These are phyloP conservation scores for Toxotes jaculatrix DNA, from an alignment of 2,113 vertebrate genomes.

Conservation along the genomic window DNA sequence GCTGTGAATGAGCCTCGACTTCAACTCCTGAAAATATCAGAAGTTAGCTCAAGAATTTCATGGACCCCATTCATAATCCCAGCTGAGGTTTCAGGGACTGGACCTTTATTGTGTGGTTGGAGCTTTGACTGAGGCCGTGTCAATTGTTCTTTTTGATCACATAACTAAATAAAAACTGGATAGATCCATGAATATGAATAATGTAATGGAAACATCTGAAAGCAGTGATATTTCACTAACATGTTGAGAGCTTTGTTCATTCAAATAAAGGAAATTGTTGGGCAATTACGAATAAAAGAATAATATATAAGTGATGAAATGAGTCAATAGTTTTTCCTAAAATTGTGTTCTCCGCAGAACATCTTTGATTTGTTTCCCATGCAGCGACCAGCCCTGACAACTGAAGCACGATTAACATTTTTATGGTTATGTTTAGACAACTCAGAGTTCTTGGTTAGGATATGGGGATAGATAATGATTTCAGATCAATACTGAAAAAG, in stretches of 20 bases:
- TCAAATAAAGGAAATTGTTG: constrained; percentile 29
- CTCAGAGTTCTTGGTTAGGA: constrained; percentile 8
- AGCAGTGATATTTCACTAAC: constrained; percentile 30
- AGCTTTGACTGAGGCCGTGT: constrained; percentile 35
- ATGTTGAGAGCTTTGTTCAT: constrained; percentile 35
- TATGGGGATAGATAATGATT: constrained; percentile 33
- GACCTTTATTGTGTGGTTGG: constrained; percentile 31
- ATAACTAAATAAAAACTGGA: constrained; percentile 37
- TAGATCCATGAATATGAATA: constrained; percentile 44
- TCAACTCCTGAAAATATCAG: constrained; percentile 57
- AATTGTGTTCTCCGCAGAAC: not conserved
- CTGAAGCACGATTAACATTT: constrained; percentile 20
- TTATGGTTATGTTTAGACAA: constrained; percentile 13
- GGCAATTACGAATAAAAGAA: constrained; percentile 39
- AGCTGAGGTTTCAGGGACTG: constrained; percentile 42
- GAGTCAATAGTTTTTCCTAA: constrained; percentile 3
- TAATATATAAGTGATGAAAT: constrained; percentile 31
- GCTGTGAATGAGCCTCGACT: constrained; percentile 55
- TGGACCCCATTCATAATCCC: constrained; percentile 28
- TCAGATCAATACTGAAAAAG: constrained; percentile 50
- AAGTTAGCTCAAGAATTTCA: constrained; percentile 58
- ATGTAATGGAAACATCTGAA: constrained; percentile 38
- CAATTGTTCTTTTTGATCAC: constrained; percentile 59
- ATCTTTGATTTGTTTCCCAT: constrained; percentile 28
- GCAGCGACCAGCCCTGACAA: constrained; percentile 9